Conservation (phyloP, 2,797 vertebrate species). For the Helostoma temminkii region DNA sequence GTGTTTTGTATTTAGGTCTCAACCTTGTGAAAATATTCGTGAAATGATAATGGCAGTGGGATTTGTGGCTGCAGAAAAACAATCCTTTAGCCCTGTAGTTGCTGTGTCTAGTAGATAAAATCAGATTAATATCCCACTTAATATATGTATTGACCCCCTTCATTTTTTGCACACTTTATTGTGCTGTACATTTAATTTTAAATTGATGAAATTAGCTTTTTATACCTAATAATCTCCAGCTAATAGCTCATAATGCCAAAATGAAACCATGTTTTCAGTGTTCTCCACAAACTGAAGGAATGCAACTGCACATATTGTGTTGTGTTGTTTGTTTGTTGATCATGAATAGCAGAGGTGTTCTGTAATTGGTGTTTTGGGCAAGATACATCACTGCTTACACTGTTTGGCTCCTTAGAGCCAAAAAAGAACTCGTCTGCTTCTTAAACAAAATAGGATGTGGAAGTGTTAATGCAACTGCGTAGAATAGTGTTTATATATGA, state of each 20-base stretch:
- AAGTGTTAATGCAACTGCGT: slow-evolving; percentile 58
- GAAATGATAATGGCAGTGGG: slow-evolving; percentile 44
- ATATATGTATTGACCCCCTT: not conserved
- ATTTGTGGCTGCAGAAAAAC: slow-evolving; percentile 40
- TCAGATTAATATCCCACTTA: slow-evolving; percentile 60
- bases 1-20: slow-evolving; percentile 53
- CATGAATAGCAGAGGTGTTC: slow-evolving; percentile 65
- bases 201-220: not conserved
- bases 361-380: slow-evolving; percentile 80
- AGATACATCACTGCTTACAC: slow-evolving; percentile 68
- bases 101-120: slow-evolving; percentile 63
- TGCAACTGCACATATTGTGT: slow-evolving; percentile 62
- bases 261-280: slow-evolving; percentile 44
- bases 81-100: slow-evolving; percentile 39
- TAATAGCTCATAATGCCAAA: not conserved
- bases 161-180: not conserved
- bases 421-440: slow-evolving; percentile 59
- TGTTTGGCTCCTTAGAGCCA: slow-evolving; percentile 58
- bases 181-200: not conserved
- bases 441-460: slow-evolving; percentile 57
- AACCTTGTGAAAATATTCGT: slow-evolving; percentile 42
- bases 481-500: slow-evolving; percentile 1
- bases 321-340: slow-evolving; percentile 71
- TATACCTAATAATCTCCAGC: not conserved
- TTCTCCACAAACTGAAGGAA: slow-evolving; percentile 54